These are phyloP conservation scores for Scarus forsteni DNA, from an alignment of 2,797 vertebrate species.

Conservation along the genomic window DNA sequence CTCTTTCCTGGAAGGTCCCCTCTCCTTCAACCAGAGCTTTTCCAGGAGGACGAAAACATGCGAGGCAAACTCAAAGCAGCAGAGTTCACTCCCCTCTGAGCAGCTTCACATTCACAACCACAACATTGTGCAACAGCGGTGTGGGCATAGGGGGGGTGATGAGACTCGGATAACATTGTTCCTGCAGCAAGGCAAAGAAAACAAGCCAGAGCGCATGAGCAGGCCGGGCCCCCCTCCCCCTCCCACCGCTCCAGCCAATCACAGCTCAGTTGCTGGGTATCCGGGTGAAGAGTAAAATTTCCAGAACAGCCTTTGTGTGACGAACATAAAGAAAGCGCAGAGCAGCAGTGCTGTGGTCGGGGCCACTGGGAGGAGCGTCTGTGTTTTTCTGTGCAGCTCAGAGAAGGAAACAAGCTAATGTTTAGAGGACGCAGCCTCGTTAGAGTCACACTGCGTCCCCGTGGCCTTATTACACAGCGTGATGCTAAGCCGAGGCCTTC, in stretches of 20 bases:
- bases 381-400: slow-evolving; percentile 52
- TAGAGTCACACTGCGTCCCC: slow-evolving; percentile 44
- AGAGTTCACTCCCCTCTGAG: background rate
- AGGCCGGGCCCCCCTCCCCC: slow-evolving; percentile 54
- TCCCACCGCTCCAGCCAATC: slow-evolving; percentile 78
- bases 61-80: background rate
- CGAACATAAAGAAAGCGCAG: slow-evolving; percentile 76
- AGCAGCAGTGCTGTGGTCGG: slow-evolving; percentile 58
- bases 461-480: slow-evolving; percentile 19
- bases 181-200: slow-evolving; percentile 71
- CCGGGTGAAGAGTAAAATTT: slow-evolving; percentile 51
- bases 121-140: slow-evolving; percentile 35
- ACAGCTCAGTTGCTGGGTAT: slow-evolving; percentile 84
- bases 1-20: slow-evolving; percentile 43
- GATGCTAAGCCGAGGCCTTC: background rate
- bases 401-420: slow-evolving; percentile 35
- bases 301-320: slow-evolving; percentile 77
- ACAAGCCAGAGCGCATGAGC: slow-evolving; percentile 77
- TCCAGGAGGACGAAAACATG: background rate
- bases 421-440: slow-evolving; percentile 42
- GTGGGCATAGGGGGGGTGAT: slow-evolving; percentile 26
- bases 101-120: background rate
- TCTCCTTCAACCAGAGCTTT: background rate
- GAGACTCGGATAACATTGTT: slow-evolving; percentile 76
- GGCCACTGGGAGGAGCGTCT: slow-evolving; percentile 53